Evolutionary conservation across 2,797 vertebrate species (phyloP).

Genomic region (Anniella stebbinsi): DNA sequence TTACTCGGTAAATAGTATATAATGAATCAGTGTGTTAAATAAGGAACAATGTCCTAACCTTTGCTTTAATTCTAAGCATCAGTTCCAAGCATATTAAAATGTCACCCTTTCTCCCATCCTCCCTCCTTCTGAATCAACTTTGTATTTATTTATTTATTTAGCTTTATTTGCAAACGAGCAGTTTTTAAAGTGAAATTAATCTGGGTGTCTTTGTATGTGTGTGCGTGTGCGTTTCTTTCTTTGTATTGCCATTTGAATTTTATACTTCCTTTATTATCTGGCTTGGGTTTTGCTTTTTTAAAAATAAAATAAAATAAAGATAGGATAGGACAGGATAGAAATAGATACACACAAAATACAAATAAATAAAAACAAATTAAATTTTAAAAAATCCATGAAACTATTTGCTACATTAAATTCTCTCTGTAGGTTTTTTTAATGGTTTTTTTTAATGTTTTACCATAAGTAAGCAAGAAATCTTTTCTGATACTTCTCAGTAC

Average conservation of each 20-base stretch:
- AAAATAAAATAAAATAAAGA: not conserved
- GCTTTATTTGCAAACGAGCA: not conserved
- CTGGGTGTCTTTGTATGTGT: no score
- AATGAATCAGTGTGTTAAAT: not conserved
- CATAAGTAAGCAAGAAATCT: slow-evolving; percentile 52
- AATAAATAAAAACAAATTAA: not conserved
- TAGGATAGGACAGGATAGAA: not conserved
- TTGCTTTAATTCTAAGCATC: not conserved
- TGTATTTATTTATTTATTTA: not conserved
- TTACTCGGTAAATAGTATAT: slow-evolving; percentile 2
- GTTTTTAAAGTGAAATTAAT: not conserved
- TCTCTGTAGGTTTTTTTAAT: slow-evolving; percentile 56
- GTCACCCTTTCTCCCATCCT: not conserved
- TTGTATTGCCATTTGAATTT: not conserved
- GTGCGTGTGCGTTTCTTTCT: not conserved
- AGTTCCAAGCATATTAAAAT: not conserved
- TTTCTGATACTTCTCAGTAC: slow-evolving; percentile 65
- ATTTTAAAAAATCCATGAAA: slow-evolving; percentile 44
- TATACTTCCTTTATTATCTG: not conserved
- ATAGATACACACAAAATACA: not conserved
- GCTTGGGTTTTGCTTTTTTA: not conserved
- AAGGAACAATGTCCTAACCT: not conserved
- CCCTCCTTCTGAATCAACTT: not conserved
- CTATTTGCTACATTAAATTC: slow-evolving; percentile 71
- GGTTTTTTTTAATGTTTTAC: slow-evolving; percentile 39